Conservation (phyloP, 2,797 vertebrate genomes). For the Notolabrus celidotus region DNA sequence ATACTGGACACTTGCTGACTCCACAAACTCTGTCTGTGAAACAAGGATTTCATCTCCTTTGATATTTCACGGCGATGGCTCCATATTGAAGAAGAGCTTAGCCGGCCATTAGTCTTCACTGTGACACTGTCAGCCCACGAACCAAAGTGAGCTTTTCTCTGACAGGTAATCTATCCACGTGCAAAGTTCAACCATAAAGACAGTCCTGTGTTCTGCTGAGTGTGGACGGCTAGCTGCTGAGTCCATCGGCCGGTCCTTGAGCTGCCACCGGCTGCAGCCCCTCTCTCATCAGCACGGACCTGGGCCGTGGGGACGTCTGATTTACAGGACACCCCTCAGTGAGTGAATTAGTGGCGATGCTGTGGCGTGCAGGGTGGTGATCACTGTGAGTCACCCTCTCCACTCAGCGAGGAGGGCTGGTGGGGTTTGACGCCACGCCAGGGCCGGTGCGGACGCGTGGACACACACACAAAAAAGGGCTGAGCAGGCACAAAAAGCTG, state of each 20-base stretch:
- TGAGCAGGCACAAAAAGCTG: conserved; percentile 64
- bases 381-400: conserved; percentile 58
- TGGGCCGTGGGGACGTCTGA: conserved; percentile 49
- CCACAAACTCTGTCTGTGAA: conserved; percentile 1
- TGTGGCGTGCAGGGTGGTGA: conserved; percentile 39
- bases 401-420: conserved; percentile 11
- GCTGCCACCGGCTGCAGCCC: conserved; percentile 58
- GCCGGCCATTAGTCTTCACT: conserved; percentile 28
- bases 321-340: conserved; percentile 66
- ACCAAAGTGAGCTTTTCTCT: conserved; percentile 43
- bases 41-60: conserved; percentile 33
- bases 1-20: background rate
- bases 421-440: conserved; percentile 42
- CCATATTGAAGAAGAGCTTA: conserved; percentile 42
- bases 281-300: conserved; percentile 26
- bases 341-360: conserved; percentile 63
- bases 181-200: conserved; percentile 47
- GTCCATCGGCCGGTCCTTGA: conserved; percentile 74
- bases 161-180: conserved; percentile 56
- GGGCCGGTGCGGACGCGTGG: conserved; percentile 14
- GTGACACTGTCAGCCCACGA: conserved; percentile 28
- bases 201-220: conserved; percentile 58
- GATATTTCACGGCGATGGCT: conserved; percentile 18
- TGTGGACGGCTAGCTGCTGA: conserved; percentile 32
- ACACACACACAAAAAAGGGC: conserved; percentile 46